These are phyloP conservation scores for Elaphurus davidianus DNA, from an alignment of 2,113 vertebrate genomes.

Conservation along the genomic window DNA sequence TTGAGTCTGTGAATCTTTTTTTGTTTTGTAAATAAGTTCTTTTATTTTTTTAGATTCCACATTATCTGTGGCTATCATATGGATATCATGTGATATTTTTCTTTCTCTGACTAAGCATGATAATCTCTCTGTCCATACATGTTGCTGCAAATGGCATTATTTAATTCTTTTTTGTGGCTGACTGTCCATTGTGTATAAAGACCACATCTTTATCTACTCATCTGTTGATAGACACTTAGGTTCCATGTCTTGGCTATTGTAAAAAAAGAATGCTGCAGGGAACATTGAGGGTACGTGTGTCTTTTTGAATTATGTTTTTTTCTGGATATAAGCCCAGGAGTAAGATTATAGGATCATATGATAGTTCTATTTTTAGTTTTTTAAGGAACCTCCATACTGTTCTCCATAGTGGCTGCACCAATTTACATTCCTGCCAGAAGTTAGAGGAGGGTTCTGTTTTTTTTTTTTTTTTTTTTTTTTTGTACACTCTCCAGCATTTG, in stretches of 20 bases:
- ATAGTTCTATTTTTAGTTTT: neutral
- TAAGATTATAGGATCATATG: neutral
- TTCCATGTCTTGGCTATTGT: neutral
- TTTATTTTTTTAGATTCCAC: neutral
- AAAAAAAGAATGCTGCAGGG: neutral
- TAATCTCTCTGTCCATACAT: neutral
- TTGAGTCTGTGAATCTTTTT: neutral
- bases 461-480: neutral
- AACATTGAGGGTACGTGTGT: neutral
- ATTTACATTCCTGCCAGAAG: neutral
- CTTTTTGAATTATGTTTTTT: neutral
- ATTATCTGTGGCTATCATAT: neutral
- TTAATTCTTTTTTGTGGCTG: neutral
- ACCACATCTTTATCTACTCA: neutral
- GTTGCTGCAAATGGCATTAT: neutral
- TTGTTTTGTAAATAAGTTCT: neutral
- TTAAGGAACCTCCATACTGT: neutral
- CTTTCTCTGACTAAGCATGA: neutral
- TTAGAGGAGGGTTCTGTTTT: neutral
- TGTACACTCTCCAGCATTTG: neutral
- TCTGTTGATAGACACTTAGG: neutral
- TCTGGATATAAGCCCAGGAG: neutral
- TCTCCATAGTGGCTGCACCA: neutral
- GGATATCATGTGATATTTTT: neutral
- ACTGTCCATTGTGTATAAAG: neutral